These are phyloP conservation scores for Temnothorax ravouxi DNA, from an alignment of 2,888 invertebrate species.

Conservation along the genomic window DNA sequence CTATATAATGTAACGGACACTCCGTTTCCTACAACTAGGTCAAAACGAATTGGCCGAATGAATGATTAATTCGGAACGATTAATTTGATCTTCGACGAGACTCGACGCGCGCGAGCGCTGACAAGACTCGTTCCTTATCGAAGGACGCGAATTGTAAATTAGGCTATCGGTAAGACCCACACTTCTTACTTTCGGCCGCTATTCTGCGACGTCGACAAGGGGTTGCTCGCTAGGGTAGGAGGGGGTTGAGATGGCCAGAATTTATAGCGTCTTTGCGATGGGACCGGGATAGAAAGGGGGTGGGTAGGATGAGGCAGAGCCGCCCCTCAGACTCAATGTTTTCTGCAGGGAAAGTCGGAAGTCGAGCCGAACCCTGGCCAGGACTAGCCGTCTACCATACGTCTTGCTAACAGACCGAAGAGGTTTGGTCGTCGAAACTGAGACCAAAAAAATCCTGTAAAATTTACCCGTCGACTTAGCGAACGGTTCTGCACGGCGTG, in stretches of 20 bases:
- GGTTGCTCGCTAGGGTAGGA: slow-evolving; percentile 49
- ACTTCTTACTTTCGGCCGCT: slow-evolving; percentile 83
- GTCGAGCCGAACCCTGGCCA: slow-evolving; percentile 86
- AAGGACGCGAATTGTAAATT: slow-evolving; percentile 64
- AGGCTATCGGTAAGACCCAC: slow-evolving; percentile 72
- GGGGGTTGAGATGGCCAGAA: slow-evolving; percentile 80
- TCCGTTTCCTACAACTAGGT: slow-evolving; percentile 30
- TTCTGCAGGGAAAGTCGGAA: slow-evolving; percentile 86
- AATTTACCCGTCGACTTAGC: slow-evolving; percentile 56
- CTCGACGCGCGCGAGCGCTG: slow-evolving; percentile 21
- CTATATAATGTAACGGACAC: slow-evolving; percentile 9
- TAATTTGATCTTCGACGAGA: slow-evolving; percentile 43
- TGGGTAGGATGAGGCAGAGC: slow-evolving; percentile 71
- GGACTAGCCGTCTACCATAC: slow-evolving; percentile 85
- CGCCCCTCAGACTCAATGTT: slow-evolving; percentile 86
- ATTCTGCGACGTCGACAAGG: slow-evolving; percentile 75
- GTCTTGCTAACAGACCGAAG: slow-evolving; percentile 84
- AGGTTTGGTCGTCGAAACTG: slow-evolving; percentile 81
- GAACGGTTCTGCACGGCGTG: background rate
- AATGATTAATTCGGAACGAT: slow-evolving; percentile 42
- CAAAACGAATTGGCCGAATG: slow-evolving; percentile 34
- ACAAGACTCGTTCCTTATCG: slow-evolving; percentile 36
- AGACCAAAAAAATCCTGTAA: slow-evolving; percentile 71
- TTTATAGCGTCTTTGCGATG: slow-evolving; percentile 85
- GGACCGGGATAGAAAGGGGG: slow-evolving; percentile 65